These are phyloP conservation scores for Cherax destructor DNA, from an alignment of 1,140 invertebrate species.

Conservation along the genomic window DNA sequence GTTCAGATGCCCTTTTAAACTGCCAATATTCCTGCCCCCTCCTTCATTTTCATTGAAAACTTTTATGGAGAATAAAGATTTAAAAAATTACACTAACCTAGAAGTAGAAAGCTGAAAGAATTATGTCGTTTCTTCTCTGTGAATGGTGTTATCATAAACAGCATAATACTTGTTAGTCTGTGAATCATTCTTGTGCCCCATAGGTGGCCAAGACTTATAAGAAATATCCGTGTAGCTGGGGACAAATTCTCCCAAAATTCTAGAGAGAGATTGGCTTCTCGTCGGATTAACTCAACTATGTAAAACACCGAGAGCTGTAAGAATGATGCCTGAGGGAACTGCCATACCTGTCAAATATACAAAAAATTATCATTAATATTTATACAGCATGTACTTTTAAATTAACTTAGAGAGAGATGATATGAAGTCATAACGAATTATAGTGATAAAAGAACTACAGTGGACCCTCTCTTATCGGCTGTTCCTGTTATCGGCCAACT, in stretches of 20 bases:
- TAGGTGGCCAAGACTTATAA: constrained; percentile 32
- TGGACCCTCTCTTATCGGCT: too few species aligned
- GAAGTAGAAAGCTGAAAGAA: constrained; percentile 37
- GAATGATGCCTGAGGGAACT: constrained; percentile 52
- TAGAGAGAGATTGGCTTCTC: not conserved
- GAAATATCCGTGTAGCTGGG: constrained; percentile 47
- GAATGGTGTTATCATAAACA: constrained; percentile 54
- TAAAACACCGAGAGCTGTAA: constrained; percentile 55
- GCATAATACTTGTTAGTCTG: constrained; percentile 37
- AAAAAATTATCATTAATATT: not conserved
- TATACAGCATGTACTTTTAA: too few species aligned
- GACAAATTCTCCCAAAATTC: constrained; percentile 11
- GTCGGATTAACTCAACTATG: constrained; percentile 35
- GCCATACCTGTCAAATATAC: constrained; percentile 45
- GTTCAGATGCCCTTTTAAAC: too few species aligned
- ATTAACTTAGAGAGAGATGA: too few species aligned
- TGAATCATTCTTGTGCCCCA: constrained; percentile 36
- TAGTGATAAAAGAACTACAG: too few species aligned
- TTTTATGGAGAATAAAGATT: too few species aligned
- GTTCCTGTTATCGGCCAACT: too few species aligned
- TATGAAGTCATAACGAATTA: too few species aligned
- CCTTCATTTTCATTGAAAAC: not conserved
- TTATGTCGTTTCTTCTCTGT: constrained; percentile 49
- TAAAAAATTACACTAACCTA: constrained; percentile 33
- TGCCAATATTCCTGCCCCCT: too few species aligned